These are phyloP conservation scores for Dryomyza anilis DNA, from an alignment of 2,888 invertebrate genomes.

Conservation along the genomic window DNA sequence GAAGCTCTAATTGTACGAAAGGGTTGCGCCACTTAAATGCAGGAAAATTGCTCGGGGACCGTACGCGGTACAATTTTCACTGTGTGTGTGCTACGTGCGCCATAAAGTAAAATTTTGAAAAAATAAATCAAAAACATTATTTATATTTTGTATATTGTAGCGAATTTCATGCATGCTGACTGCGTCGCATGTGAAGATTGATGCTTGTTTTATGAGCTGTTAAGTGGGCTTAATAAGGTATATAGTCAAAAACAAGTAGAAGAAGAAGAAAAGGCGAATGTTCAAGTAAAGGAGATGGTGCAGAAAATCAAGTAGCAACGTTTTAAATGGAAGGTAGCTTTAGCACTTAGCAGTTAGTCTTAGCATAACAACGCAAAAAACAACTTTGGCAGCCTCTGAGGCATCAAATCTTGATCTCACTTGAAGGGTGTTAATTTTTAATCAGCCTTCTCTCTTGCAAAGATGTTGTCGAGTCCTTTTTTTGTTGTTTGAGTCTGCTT, in stretches of 20 bases:
- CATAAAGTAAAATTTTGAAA: background rate
- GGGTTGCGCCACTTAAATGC: background rate
- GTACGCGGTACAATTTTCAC: background rate
- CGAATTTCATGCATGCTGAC: slow-evolving; percentile 7
- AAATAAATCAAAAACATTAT: slow-evolving; percentile 14
- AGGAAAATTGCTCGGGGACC: slow-evolving; percentile 7
- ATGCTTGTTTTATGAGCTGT: slow-evolving; percentile 16
- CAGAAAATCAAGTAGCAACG: background rate
- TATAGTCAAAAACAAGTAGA: no score
- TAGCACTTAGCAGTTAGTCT: no score
- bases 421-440: slow-evolving; percentile 20
- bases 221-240: no score
- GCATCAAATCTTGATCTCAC: background rate
- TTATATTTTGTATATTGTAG: no score
- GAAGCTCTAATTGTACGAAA: slow-evolving; percentile 7
- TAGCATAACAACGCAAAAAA: no score
- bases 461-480: no score
- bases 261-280: no score
- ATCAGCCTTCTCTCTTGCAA: no score
- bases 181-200: slow-evolving; percentile 1
- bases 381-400: no score
- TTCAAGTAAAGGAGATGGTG: no score
- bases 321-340: background rate
- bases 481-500: no score
- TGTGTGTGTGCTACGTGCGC: background rate